Evolutionary conservation across 1,140 invertebrate genomes (phyloP).

Genomic region (Cotesia vestalis): DNA sequence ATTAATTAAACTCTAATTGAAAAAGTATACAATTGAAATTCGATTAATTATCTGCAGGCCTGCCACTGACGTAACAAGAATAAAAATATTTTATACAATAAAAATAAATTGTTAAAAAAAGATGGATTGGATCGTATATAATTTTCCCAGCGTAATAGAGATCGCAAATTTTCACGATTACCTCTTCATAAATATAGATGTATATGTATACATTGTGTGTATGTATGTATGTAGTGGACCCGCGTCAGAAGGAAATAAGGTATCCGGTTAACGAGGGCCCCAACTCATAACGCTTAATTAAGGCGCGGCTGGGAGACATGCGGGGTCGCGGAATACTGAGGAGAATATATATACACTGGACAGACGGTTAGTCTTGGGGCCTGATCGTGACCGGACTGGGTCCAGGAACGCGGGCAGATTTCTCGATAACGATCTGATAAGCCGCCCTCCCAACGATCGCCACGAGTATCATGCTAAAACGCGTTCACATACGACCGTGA

Average conservation of each 20-base stretch:
- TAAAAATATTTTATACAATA: too few species aligned
- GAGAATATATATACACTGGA: slow-evolving; percentile 36
- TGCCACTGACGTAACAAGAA: too few species aligned
- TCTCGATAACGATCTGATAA: slow-evolving; percentile 65
- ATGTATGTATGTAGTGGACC: not conserved
- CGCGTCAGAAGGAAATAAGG: slow-evolving; percentile 46
- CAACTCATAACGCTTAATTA: slow-evolving; percentile 67
- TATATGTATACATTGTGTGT: too few species aligned
- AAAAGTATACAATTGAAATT: slow-evolving; percentile 49
- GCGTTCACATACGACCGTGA: not conserved
- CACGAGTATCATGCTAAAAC: slow-evolving; percentile 35
- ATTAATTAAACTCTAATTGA: too few species aligned
- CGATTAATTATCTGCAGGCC: slow-evolving; percentile 44
- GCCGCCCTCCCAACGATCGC: slow-evolving; percentile 62
- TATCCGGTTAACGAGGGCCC: slow-evolving; percentile 62
- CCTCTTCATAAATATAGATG: not conserved
- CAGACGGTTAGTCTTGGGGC: slow-evolving; percentile 39
- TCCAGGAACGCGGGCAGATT: slow-evolving; percentile 62
- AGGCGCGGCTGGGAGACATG: slow-evolving; percentile 55
- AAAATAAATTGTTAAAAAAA: not conserved
- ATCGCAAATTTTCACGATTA: slow-evolving; percentile 39
- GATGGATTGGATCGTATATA: slow-evolving; percentile 21
- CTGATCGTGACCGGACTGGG: slow-evolving; percentile 62
- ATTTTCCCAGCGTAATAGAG: slow-evolving; percentile 33
- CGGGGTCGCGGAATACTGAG: slow-evolving; percentile 32